Percentiles rank a stretch among this genome's conserved stretches.
Evolutionary conservation across 2,113 vertebrate species (phyloP).

Genomic region (Serilophus lunatus): DNA sequence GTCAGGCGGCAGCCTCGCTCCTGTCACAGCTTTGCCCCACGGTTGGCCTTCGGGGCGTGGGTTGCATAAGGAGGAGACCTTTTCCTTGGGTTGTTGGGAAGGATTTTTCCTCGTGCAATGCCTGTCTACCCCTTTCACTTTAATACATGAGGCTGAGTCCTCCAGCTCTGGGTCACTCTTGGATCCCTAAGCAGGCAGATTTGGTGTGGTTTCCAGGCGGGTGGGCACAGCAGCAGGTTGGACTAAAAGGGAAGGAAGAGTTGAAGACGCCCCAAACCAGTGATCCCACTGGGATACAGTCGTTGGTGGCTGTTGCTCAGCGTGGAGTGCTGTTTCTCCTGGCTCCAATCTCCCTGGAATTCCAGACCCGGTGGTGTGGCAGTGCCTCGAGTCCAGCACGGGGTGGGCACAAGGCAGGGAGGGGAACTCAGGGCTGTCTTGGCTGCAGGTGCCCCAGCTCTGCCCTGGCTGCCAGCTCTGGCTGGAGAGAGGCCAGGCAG

Average conservation of each 20-base stretch:
- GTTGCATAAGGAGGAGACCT: neutral
- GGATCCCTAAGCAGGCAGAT: neutral
- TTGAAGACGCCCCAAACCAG: neutral
- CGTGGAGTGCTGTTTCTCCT: fast-evolving
- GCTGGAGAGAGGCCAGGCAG: neutral
- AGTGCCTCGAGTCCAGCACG: fast-evolving
- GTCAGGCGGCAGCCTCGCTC: fast-evolving
- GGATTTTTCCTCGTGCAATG: fast-evolving
- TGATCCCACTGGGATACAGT: neutral
- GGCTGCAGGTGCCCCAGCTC: neutral
- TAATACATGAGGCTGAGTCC: neutral
- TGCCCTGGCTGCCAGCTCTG: neutral
- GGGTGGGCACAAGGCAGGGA: neutral
- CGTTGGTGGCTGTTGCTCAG: neutral
- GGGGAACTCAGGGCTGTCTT: neutral
- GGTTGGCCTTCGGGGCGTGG: neutral
- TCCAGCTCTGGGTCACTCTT: neutral
- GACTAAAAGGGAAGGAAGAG: neutral
- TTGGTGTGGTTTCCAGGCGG: neutral
- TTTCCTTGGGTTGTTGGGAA: neutral
- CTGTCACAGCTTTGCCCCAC: neutral
- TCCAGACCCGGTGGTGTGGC: neutral
- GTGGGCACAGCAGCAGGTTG: neutral
- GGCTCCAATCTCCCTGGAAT: neutral
- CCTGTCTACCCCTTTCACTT: neutral